These are phyloP conservation scores for Nothura maculosa DNA, from an alignment of 2,797 vertebrate genomes.

Conservation along the genomic window DNA sequence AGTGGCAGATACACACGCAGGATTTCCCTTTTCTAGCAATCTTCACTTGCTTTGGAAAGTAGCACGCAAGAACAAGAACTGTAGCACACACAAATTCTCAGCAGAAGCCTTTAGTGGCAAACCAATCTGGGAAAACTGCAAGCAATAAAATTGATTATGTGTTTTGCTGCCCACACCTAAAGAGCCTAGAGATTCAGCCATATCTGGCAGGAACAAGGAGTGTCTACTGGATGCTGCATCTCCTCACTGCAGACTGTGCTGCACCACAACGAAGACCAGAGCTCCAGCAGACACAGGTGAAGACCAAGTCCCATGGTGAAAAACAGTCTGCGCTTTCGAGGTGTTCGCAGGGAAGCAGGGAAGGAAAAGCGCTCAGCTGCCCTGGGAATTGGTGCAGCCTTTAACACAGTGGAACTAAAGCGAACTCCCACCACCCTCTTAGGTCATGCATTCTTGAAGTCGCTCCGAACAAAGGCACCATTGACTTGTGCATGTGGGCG, in stretches of 20 bases:
- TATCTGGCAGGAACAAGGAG: not conserved
- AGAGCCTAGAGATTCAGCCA: not conserved
- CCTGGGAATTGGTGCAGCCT: conserved; percentile 71
- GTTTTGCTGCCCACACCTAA: not conserved
- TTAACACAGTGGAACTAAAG: conserved; percentile 69
- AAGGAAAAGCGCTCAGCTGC: conserved; percentile 48
- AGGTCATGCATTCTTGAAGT: conserved; percentile 88
- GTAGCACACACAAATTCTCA: not conserved
- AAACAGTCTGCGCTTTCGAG: not conserved
- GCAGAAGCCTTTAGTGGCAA: not conserved
- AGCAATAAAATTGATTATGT: not conserved
- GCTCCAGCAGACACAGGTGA: not conserved
- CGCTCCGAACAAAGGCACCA: conserved; percentile 86
- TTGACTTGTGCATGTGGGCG: conserved; percentile 86
- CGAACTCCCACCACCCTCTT: conserved; percentile 85
- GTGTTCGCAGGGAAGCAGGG: not conserved
- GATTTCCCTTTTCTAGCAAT: not conserved
- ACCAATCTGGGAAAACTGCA: not conserved
- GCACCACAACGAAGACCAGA: not conserved
- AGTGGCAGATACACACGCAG: not conserved
- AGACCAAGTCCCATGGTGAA: not conserved
- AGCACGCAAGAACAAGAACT: fast-evolving
- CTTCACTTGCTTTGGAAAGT: not conserved
- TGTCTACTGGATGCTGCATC: not conserved
- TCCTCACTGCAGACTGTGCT: not conserved